phyloP scores from a whole-genome alignment of 1,140 invertebrate genomes.

The Hypothenemus hampei region DNA sequence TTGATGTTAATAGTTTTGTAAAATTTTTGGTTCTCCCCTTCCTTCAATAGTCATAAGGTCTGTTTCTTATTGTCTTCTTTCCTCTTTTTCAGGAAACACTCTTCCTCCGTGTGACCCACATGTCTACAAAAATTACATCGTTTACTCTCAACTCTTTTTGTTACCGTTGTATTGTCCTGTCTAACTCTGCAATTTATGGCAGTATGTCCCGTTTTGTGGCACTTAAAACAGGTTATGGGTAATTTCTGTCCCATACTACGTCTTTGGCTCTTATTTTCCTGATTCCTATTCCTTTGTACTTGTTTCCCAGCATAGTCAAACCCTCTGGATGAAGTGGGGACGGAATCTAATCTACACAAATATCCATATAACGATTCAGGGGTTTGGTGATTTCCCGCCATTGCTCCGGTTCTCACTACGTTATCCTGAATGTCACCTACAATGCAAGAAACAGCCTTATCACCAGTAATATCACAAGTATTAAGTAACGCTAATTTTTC shows the following conservation, averaged over 20 bases:
- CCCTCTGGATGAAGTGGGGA: background rate
- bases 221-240: background rate
- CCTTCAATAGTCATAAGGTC: slow-evolving; percentile 8
- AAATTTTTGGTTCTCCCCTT: slow-evolving; percentile 5
- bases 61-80: background rate
- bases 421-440: slow-evolving; percentile 34
- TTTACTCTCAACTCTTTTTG: background rate
- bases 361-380: slow-evolving; percentile 16
- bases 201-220: slow-evolving; percentile 1
- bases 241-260: too few species aligned
- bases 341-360: background rate
- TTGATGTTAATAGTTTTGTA: slow-evolving; percentile 8
- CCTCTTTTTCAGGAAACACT: background rate
- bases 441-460: slow-evolving; percentile 39
- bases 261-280: background rate
- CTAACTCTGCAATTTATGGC: background rate
- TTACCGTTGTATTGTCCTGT: background rate
- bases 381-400: slow-evolving; percentile 23
- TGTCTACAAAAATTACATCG: background rate
- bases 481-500: slow-evolving; percentile 37
- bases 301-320: background rate
- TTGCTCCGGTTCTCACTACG: slow-evolving; percentile 19
- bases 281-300: background rate
- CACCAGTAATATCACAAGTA: slow-evolving; percentile 37
- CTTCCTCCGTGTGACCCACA: background rate